Base-by-base conservation (phyloP, 2,113 vertebrate species). In the Phalacrocorax carbo region DNA sequence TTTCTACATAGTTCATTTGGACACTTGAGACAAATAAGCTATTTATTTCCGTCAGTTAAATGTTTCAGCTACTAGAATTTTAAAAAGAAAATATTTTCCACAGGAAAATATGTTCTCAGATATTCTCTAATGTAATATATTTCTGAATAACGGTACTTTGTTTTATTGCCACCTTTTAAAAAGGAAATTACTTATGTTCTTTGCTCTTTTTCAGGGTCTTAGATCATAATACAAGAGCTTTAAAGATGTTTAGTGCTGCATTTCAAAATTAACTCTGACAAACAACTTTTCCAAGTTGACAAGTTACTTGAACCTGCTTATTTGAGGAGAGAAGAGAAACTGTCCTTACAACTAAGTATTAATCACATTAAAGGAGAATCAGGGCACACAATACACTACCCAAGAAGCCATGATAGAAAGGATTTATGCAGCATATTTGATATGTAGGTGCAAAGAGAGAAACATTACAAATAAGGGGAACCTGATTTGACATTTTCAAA, bases 1-100 rank as follows among this genome's bases (percentile, higher is more conserved):
- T 97, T 98, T 97, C 82, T 94, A 34, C 96, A 75, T 92, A 83
- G 92, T 83, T 98, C 86, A 91, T 98, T 97, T 94, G 96, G 94
- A 97, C 97, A 96, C 66, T 97, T 89, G 91, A 97, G 96, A 96
- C 76, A 97, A 97, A 98, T 96, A 95, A 96, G 80, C n/a, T 95
- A 96, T 97, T 96, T 97, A 91, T 98, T 97, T 92, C n/a, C n/a
- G 13, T 88, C 97, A 96, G 38, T 94, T 97, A 97, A 97, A 94
- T 88, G 70, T 82, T 78, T 94, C 89, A 96, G 92, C 79, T 88
- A 52, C 62, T 73, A 78, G 71, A 97, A 96, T 97, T 95, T 96
- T 94, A 61, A 94, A 95, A 96, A 86, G 26, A 88, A 90, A 95
- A 73, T 72, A 25, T 96, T 95, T 96, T 96, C 94, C 75, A 83